These are phyloP conservation scores for Trachemys scripta DNA, from an alignment of 2,113 vertebrate species.

Conservation along the genomic window DNA sequence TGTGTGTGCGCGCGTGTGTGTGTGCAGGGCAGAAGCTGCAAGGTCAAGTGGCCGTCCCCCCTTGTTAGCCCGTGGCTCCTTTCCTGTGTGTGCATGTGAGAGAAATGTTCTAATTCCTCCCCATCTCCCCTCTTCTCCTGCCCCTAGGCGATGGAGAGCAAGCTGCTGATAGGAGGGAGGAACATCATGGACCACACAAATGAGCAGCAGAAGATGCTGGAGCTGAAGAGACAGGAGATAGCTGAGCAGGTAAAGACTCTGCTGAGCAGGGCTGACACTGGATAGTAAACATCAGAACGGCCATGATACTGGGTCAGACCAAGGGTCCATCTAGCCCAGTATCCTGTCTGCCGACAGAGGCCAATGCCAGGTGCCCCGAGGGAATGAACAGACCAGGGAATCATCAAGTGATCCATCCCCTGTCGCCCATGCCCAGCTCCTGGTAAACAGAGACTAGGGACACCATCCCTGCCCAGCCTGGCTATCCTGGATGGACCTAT, in stretches of 20 bases:
- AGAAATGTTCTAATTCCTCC: rapidly evolving
- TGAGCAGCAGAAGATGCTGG: slow-evolving; percentile 95
- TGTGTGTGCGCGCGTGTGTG: no score
- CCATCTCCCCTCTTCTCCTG: neutral
- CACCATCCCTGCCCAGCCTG: no score
- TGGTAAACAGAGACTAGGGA: no score
- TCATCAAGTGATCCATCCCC: no score
- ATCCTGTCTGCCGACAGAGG: no score
- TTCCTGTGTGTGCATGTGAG: neutral
- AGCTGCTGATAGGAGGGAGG: slow-evolving; percentile 93
- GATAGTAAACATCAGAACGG: no score
- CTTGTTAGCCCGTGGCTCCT: neutral
- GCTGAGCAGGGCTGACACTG: neutral
- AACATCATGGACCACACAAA: slow-evolving; percentile 98
- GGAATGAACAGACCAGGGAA: no score
- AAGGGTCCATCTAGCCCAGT: no score
- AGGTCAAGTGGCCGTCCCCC: neutral
- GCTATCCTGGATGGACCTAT: no score
- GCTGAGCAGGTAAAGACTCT: slow-evolving; percentile 87
- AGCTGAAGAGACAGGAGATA: slow-evolving; percentile 94
- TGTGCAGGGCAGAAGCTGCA: neutral
- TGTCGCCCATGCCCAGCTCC: no score
- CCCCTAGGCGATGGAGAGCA: slow-evolving; percentile 94
- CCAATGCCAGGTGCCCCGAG: no score
- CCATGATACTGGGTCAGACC: no score